Conservation (phyloP, 2,113 vertebrate genomes). For the Tragelaphus scriptus region DNA sequence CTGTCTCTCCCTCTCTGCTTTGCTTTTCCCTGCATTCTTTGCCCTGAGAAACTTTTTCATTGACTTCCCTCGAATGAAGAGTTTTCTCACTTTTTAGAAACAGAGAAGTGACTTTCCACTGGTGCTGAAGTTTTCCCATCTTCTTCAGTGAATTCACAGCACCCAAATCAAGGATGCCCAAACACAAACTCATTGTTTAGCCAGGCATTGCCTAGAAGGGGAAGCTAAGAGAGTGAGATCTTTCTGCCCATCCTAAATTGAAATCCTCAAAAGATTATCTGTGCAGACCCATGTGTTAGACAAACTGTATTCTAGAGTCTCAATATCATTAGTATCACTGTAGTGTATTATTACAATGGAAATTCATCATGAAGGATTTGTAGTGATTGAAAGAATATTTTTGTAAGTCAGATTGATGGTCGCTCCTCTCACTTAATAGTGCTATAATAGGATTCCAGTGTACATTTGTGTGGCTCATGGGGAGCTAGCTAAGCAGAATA, state of each 20-base stretch:
- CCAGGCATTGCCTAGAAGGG: background rate
- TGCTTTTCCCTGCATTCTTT: background rate
- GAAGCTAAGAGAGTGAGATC: background rate
- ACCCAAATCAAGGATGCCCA: background rate
- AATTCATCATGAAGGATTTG: background rate
- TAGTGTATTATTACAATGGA: background rate
- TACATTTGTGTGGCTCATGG: background rate
- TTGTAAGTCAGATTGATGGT: background rate
- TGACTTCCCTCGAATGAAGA: background rate
- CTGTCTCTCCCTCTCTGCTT: background rate
- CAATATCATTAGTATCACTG: background rate
- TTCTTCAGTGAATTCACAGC: background rate
- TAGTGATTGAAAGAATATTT: background rate
- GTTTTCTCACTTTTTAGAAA: constrained; percentile 29
- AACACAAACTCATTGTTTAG: background rate
- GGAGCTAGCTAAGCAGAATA: background rate
- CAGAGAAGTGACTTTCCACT: background rate
- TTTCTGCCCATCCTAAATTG: background rate
- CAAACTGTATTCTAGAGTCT: background rate
- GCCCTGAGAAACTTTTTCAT: background rate
- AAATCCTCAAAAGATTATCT: background rate
- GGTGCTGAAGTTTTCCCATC: background rate
- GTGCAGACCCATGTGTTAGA: background rate
- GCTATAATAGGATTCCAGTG: background rate
- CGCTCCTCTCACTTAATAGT: background rate